Evolutionary conservation across 2,113 vertebrate species (phyloP).

Genomic region (Sigmodon hispidus): DNA sequence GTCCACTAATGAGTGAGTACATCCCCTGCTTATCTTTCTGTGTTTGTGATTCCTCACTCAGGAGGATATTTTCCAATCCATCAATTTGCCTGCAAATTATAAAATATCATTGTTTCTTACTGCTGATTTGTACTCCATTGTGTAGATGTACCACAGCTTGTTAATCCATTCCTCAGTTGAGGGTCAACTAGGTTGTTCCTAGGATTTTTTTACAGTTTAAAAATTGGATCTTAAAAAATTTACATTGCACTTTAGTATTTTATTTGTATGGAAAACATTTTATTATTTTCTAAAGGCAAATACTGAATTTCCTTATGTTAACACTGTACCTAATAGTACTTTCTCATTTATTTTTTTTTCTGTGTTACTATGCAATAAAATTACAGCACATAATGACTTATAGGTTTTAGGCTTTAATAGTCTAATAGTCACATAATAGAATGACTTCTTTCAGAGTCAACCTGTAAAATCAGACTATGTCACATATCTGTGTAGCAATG

Average conservation of each 20-base stretch:
- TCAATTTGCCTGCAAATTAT: too few species aligned
- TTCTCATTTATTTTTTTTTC: not conserved
- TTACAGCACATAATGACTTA: not conserved
- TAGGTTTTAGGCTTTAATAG: too few species aligned
- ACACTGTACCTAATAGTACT: not conserved
- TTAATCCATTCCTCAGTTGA: too few species aligned
- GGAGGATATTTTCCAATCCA: too few species aligned
- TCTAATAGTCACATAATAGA: too few species aligned
- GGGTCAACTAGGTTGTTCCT: too few species aligned
- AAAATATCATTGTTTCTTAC: too few species aligned
- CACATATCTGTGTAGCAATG: not conserved
- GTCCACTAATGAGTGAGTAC: too few species aligned
- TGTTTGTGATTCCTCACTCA: too few species aligned
- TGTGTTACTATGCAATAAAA: not conserved
- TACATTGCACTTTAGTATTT: not conserved
- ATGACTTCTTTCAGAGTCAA: not conserved
- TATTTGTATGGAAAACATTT: not conserved
- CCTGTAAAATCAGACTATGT: not conserved
- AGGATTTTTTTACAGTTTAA: not conserved
- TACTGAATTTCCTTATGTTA: constrained; percentile 1
- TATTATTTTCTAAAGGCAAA: not conserved
- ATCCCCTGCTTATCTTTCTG: too few species aligned
- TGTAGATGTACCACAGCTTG: too few species aligned
- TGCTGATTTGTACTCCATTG: too few species aligned
- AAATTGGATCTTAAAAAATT: not conserved